Conservation (phyloP, 2,888 invertebrate genomes). For the Eupsilia transversa region DNA sequence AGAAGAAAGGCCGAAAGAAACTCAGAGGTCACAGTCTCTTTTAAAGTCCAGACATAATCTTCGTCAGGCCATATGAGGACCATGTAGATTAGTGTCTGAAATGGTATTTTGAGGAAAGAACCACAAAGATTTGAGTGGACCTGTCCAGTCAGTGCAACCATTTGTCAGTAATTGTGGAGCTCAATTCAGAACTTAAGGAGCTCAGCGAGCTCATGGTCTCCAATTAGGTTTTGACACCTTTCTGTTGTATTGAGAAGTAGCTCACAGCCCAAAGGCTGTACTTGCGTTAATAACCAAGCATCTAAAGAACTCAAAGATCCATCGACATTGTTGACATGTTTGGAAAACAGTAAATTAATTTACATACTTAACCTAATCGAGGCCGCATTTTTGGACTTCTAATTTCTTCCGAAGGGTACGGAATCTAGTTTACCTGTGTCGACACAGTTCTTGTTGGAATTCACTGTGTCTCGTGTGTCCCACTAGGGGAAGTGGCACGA, state of each 20-base stretch:
- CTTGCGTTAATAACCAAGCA: not conserved
- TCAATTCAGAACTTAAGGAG: too few species aligned
- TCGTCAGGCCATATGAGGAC: too few species aligned
- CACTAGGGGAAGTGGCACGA: slow-evolving; percentile 82
- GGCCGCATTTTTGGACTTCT: slow-evolving; percentile 56
- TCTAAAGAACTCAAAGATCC: slow-evolving; percentile 19
- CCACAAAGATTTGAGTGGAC: too few species aligned
- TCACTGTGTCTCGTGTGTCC: slow-evolving; percentile 60
- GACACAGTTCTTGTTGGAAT: slow-evolving; percentile 65
- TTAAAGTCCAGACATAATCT: too few species aligned
- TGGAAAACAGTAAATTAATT: slow-evolving; percentile 50
- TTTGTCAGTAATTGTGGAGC: too few species aligned
- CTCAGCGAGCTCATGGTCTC: too few species aligned
- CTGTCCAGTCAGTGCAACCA: too few species aligned
- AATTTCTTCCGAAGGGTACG: slow-evolving; percentile 58
- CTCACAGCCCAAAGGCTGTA: not conserved
- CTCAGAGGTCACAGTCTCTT: too few species aligned
- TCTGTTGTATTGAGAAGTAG: not conserved
- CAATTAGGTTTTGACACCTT: not conserved
- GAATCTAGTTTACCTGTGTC: slow-evolving; percentile 65
- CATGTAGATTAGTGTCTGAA: too few species aligned
- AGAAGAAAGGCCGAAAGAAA: too few species aligned
- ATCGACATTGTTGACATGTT: slow-evolving; percentile 26
- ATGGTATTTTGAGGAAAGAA: too few species aligned
- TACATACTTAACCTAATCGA: slow-evolving; percentile 40